Evolutionary conservation across 2,797 vertebrate species (phyloP).

Genomic region (Mormyrops boulengeri): DNA sequence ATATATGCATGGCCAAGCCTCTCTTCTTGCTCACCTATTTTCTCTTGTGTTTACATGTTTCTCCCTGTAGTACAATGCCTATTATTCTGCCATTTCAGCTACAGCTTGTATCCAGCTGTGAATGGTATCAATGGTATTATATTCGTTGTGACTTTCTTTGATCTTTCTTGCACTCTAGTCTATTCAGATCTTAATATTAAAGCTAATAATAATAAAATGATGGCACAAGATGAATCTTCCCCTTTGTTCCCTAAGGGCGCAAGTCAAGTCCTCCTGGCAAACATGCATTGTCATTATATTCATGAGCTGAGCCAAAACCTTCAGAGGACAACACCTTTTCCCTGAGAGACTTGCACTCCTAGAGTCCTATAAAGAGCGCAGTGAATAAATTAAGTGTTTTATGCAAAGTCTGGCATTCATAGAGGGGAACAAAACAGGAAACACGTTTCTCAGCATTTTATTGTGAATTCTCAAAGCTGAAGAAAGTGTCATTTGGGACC

Average conservation of each 20-base stretch:
- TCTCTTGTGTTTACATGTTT: neutral
- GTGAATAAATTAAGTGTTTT: neutral
- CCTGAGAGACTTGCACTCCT: neutral
- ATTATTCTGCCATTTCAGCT: neutral
- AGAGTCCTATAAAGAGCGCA: neutral
- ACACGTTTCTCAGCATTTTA: neutral
- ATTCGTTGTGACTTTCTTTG: neutral
- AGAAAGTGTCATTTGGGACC: neutral
- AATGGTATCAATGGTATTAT: neutral
- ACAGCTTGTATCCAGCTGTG: slow-evolving; percentile 6
- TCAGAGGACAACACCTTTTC: neutral
- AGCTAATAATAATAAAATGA: neutral
- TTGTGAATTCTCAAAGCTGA: neutral
- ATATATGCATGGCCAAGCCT: neutral
- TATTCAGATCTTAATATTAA: neutral
- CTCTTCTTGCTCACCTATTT: neutral
- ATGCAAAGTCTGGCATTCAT: neutral
- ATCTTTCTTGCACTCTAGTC: neutral
- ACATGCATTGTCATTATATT: neutral
- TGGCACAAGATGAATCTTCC: neutral
- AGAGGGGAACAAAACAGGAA: neutral
- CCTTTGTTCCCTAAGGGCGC: neutral
- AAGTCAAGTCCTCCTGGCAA: neutral
- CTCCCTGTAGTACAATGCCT: neutral
- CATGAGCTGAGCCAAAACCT: neutral